These are phyloP conservation scores for Chrysolina oricalcia DNA, from an alignment of 2,888 invertebrate genomes.

Conservation along the genomic window DNA sequence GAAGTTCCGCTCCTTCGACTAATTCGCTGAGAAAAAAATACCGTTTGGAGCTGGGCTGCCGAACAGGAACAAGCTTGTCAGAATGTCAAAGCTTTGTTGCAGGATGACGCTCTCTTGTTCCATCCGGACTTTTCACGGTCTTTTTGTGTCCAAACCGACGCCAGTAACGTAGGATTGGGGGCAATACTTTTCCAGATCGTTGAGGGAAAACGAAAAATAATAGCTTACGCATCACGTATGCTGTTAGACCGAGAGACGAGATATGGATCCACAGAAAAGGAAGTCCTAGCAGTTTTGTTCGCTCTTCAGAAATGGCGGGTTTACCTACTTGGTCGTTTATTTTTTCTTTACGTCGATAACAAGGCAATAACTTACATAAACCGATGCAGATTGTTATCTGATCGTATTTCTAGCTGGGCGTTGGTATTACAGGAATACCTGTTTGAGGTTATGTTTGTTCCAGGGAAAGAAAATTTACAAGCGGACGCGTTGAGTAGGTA, in stretches of 20 bases:
- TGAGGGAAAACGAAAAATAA: no score
- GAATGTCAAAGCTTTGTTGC: not conserved
- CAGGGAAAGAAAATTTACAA: not conserved
- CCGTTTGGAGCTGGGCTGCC: not conserved
- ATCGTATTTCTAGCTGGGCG: no score
- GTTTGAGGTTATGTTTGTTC: not conserved
- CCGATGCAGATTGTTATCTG: no score
- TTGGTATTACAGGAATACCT: not conserved
- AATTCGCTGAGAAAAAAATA: not conserved
- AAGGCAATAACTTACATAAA: no score
- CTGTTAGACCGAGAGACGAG: slow-evolving; percentile 8
- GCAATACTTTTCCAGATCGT: no score
- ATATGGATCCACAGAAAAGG: slow-evolving; percentile 8
- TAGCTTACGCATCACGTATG: not conserved
- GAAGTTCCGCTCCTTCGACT: no score
- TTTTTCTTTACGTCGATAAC: slow-evolving; percentile 20
- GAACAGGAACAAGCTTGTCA: not conserved
- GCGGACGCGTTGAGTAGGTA: not conserved
- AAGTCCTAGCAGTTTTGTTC: not conserved
- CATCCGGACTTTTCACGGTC: not conserved
- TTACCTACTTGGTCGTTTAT: slow-evolving; percentile 10
- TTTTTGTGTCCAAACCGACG: no score
- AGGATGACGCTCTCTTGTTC: slow-evolving; percentile 8
- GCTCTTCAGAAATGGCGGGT: slow-evolving; percentile 10
- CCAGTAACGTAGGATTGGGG: no score